Evolutionary conservation across 2,113 vertebrate genomes (phyloP).

Genomic region (Podilymbus podiceps): DNA sequence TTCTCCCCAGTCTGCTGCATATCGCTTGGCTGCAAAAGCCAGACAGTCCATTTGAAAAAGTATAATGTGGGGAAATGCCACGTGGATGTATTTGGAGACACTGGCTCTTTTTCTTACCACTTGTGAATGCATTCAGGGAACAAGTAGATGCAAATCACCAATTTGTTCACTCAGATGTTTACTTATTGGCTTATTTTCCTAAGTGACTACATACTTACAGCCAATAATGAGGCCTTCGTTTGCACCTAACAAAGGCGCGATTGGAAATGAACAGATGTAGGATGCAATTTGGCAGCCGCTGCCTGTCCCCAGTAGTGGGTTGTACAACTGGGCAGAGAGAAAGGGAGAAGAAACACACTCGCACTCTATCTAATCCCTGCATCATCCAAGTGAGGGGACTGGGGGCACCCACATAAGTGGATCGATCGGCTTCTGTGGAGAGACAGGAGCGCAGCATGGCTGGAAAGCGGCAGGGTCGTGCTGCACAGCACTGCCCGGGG

Average conservation of each 20-base stretch:
- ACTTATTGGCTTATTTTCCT: constrained; percentile 52
- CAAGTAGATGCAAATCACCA: constrained; percentile 56
- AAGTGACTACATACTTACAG: constrained; percentile 41
- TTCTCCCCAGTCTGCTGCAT: neutral
- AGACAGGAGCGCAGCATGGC: fast-evolving
- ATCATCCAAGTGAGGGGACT: fast-evolving
- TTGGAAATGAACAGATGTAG: constrained; percentile 48
- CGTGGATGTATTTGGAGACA: constrained; percentile 24
- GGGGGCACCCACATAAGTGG: neutral
- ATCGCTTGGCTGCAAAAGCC: neutral
- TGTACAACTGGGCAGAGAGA: neutral
- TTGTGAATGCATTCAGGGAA: constrained; percentile 5
- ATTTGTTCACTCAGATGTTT: constrained; percentile 58
- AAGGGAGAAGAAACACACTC: neutral
- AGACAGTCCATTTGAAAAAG: constrained; percentile 1
- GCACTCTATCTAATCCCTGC: neutral
- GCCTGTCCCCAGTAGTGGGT: neutral
- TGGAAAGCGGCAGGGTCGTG: fast-evolving
- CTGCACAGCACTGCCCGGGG: fast-evolving
- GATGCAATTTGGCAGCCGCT: constrained; percentile 46
- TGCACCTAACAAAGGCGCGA: constrained; percentile 25
- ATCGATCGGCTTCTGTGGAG: neutral
- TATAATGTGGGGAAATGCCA: neutral
- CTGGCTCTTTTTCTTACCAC: constrained; percentile 19
- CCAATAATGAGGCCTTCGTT: constrained; percentile 30